Evolutionary conservation across 2,888 invertebrate species (phyloP).

Genomic region (Beris morrisii): DNA sequence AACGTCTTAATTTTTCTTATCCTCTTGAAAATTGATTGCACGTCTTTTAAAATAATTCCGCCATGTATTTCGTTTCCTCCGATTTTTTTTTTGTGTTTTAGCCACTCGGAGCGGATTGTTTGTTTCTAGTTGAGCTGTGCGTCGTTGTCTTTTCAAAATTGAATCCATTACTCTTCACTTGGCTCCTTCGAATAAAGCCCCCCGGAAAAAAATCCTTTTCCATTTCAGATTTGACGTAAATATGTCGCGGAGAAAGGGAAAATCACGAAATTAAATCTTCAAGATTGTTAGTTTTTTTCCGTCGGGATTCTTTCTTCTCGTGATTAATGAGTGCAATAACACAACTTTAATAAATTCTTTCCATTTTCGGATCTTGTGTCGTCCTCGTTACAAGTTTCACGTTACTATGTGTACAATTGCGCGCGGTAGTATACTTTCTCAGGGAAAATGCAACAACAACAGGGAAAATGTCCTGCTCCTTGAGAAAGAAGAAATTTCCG

Average conservation of each 20-base stretch:
- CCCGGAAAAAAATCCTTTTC: conserved; percentile 24
- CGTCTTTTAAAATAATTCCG: conserved; percentile 26
- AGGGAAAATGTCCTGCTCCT: background rate
- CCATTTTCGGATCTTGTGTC: conserved; percentile 18
- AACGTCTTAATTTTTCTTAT: no score
- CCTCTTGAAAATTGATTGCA: conserved; percentile 5
- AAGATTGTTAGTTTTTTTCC: conserved; percentile 9
- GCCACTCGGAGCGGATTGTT: background rate
- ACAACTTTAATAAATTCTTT: conserved; percentile 31
- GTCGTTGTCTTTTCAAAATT: conserved; percentile 24
- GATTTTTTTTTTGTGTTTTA: background rate
- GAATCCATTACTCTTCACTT: conserved; percentile 26
- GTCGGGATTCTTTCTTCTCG: conserved; percentile 11
- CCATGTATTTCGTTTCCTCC: background rate
- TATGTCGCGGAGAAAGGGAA: conserved; percentile 14
- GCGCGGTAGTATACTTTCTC: background rate
- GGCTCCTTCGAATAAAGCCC: conserved; percentile 2
- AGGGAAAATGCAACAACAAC: conserved; percentile 6
- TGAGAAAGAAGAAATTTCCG: background rate
- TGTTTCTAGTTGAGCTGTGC: background rate
- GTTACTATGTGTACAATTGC: conserved; percentile 7
- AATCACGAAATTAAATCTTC: conserved; percentile 29
- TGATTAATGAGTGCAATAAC: conserved; percentile 33
- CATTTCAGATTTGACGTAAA: conserved; percentile 25
- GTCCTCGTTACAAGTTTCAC: conserved; percentile 14